Base-by-base conservation (phyloP, 1,140 invertebrate genomes). In the Bacillus rossius region DNA sequence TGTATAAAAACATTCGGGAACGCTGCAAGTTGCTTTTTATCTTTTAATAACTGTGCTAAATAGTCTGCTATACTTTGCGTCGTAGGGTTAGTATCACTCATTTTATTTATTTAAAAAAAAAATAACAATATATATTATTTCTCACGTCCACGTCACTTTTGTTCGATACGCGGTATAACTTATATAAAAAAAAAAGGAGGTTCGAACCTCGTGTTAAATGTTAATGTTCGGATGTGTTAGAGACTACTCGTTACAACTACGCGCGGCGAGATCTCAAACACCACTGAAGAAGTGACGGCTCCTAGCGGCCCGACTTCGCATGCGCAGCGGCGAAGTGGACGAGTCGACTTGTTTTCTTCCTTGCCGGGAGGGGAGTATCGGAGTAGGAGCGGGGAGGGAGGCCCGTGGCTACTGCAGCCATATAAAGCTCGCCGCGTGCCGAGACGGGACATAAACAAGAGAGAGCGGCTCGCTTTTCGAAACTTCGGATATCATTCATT, bases 1-100 rank as follows among this genome's bases (percentile, higher is more conserved):
- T 99, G 98, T 78, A 96, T 87, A 83, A 99, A 99, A 75, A 99
- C 92, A 85, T 97, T 98, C 64, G 98, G 96, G 81, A 99, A 98
- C 73, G 96, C 96, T 70, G 94, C 92, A 70, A 99, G 85, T 84
- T 99, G 96, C 84, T 99, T 99, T 82, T 97, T 96, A 85, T 99
- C 98, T 86, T 99, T 99, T 72, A 99, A 85, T 80, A 99, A 88
- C 82, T 99, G 97, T 76, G 96, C 95, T 84, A 99, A 85, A 84
- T 99, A 99, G 81, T 99, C 98, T 78, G 96, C 93, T 82, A 94
- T 94, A 81, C 91, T 95, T 78, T 94, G 92, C 76, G 92, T 93
- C 73, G 87, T 92, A 67, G 86, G 83, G 71, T 82, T 82, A 66
- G 55, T 55, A 41, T 62, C 55, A 61, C 59, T 61, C 53, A 51